phyloP scores from a whole-genome alignment of 2,113 vertebrate species.

The Triplophysa siluroides region DNA sequence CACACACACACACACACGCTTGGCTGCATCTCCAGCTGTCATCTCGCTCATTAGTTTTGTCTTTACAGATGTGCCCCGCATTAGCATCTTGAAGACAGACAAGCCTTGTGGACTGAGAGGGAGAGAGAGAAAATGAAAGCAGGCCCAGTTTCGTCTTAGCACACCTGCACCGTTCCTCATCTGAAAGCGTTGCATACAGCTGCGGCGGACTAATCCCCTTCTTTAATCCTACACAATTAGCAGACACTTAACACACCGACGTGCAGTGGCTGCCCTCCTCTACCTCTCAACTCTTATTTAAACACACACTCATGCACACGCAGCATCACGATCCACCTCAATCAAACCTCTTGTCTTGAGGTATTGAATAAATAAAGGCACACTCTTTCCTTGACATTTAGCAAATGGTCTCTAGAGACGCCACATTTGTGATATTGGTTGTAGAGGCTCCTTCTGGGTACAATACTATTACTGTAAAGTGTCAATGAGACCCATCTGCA shows the following conservation, averaged over 20 bases:
- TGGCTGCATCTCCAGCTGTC: not conserved
- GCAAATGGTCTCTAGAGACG: not conserved
- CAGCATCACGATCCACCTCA: not conserved
- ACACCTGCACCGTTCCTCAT: conserved; percentile 28
- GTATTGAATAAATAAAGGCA: not conserved
- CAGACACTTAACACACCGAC: conserved; percentile 5
- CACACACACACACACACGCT: not conserved
- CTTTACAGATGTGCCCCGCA: not conserved
- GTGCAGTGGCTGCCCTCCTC: not conserved
- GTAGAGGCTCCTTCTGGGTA: not conserved
- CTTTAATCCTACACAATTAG: conserved; percentile 23
- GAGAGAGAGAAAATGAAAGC: conserved; percentile 13
- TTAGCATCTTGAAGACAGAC: conserved; percentile 28
- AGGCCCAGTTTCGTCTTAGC: not conserved
- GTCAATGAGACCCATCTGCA: not conserved
- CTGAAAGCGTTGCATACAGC: conserved; percentile 4
- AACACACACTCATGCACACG: not conserved
- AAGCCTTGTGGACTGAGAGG: not conserved
- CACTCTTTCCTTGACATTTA: not conserved
- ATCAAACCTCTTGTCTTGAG: conserved; percentile 1
- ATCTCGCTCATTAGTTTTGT: conserved; percentile 27
- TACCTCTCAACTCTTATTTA: not conserved
- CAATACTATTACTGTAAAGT: not conserved
- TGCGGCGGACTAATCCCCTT: conserved; percentile 20
- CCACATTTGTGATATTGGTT: not conserved